Evolutionary conservation across 2,797 vertebrate species (phyloP).

Genomic region (Sebastes matsubarae): DNA sequence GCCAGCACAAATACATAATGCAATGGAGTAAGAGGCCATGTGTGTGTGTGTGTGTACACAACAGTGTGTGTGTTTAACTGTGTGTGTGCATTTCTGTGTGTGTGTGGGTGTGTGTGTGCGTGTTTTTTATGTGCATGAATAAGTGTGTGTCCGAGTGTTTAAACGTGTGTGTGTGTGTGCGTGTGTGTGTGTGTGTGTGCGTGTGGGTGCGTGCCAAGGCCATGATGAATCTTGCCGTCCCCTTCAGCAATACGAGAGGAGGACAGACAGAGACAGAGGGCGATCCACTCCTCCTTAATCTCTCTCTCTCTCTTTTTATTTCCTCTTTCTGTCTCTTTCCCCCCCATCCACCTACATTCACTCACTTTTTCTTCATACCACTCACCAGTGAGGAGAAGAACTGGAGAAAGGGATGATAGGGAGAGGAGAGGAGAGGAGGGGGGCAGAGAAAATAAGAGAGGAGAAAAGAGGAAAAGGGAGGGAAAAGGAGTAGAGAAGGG

Average conservation of each 20-base stretch:
- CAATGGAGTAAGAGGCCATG: constrained; percentile 30
- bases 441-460: too few species aligned
- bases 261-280: constrained; percentile 52
- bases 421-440: background rate
- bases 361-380: background rate
- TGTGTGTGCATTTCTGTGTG: background rate
- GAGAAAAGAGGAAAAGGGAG: background rate
- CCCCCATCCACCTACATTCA: background rate
- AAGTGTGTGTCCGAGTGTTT: background rate
- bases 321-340: background rate
- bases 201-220: constrained; percentile 23
- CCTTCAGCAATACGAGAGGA: constrained; percentile 45
- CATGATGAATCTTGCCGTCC: constrained; percentile 52
- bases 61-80: background rate
- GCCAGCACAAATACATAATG: constrained; percentile 64
- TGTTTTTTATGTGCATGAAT: background rate
- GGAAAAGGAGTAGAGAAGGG: too few species aligned
- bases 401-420: background rate
- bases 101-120: background rate
- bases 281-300: constrained; percentile 43
- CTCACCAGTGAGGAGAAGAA: background rate
- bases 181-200: background rate
- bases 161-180: background rate
- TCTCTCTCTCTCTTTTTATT: constrained; percentile 2
- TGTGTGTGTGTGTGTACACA: background rate